phyloP scores from a whole-genome alignment of 1,140 invertebrate genomes.

The Brachionus sp. region DNA sequence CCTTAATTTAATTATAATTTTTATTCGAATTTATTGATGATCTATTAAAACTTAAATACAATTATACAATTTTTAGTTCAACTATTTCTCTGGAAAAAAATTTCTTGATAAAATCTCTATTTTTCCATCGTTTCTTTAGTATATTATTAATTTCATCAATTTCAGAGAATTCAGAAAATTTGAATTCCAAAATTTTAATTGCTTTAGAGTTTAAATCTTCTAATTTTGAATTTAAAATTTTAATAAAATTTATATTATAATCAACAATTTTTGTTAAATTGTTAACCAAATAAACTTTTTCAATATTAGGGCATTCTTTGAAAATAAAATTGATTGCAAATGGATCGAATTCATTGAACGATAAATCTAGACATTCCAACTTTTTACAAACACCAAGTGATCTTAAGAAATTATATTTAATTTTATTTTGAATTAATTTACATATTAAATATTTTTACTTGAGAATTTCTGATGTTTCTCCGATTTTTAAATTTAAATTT shows the following conservation, averaged over 20 bases:
- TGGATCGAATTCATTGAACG: constrained; percentile 14
- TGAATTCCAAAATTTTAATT: neutral
- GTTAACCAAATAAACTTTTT: constrained; percentile 14
- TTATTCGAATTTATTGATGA: too few species aligned
- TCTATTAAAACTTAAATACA: neutral
- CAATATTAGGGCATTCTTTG: neutral
- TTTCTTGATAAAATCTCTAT: constrained; percentile 17
- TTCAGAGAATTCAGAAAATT: neutral
- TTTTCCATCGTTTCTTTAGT: neutral
- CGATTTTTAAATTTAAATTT: constrained; percentile 9
- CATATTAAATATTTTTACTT: constrained; percentile 10
- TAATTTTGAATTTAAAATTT: neutral
- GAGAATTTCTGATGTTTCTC: neutral
- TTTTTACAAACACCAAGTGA: constrained; percentile 1
- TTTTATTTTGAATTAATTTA: neutral
- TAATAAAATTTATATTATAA: neutral
- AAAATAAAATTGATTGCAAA: neutral
- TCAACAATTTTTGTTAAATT: neutral
- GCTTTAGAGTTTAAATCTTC: neutral
- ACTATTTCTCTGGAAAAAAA: constrained; percentile 18
- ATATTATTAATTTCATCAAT: constrained; percentile 1
- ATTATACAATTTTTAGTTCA: neutral
- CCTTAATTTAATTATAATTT: too few species aligned
- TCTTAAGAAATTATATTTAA: neutral
- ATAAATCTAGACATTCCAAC: neutral